Percentiles rank a stretch among this genome's conserved stretches.
phyloP scores from a whole-genome alignment of 2,888 invertebrate genomes.

The Pachycephus smyrnensis region DNA sequence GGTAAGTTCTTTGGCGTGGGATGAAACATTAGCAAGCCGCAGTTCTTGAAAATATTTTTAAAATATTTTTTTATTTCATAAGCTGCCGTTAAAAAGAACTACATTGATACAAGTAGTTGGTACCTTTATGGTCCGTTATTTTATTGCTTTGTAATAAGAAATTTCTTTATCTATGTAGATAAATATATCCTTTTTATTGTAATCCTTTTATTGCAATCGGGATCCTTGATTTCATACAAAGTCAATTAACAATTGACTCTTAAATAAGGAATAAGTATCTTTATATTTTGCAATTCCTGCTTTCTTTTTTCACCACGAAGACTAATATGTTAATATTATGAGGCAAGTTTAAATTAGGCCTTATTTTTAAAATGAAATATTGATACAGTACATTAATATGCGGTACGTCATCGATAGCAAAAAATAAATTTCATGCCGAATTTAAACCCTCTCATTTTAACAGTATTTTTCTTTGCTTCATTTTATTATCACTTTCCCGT shows the following conservation, averaged over 20 bases:
- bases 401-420: background rate
- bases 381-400: background rate
- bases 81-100: constrained; percentile 45
- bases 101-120: constrained; percentile 23
- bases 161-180: constrained; percentile 26
- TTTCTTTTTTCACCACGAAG: background rate
- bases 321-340: background rate
- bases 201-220: background rate
- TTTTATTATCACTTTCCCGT: background rate
- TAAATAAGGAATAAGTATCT: background rate
- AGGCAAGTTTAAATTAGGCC: background rate
- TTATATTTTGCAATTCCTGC: background rate
- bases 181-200: constrained; percentile 8
- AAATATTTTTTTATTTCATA: constrained; percentile 48
- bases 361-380: background rate
- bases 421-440: background rate
- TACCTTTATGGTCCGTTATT: constrained; percentile 9
- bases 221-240: background rate
- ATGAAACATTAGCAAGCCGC: background rate
- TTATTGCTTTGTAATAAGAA: constrained; percentile 13
- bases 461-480: background rate
- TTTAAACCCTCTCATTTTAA: background rate
- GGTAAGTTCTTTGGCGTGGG: background rate
- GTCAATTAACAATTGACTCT: background rate
- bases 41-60: constrained; percentile 22